A percentile compares a stretch with the other conserved stretches of the same genome.
Conservation (phyloP, 2,797 vertebrate species). For the Melanotaenia parkinsoni region DNA sequence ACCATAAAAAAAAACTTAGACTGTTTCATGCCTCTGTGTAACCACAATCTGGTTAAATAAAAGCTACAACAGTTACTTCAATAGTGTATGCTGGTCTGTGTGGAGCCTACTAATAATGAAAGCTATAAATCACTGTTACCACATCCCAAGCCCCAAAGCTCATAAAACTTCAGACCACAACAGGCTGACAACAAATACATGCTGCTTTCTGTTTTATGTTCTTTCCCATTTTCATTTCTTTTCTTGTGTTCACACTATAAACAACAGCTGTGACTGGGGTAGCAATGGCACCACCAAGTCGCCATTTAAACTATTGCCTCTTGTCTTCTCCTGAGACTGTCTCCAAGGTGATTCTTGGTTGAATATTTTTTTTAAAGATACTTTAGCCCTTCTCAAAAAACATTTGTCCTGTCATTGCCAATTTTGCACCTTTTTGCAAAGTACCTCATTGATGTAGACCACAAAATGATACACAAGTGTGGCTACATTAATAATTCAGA, state of each 20-base stretch:
- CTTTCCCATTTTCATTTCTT: slow-evolving; percentile 19
- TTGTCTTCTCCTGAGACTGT: slow-evolving; percentile 11
- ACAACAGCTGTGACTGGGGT: slow-evolving; percentile 25
- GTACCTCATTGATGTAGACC: not conserved
- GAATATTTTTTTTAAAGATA: not conserved
- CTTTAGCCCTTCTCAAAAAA: not conserved
- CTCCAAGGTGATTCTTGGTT: not conserved
- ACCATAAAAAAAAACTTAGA: slow-evolving; percentile 14
- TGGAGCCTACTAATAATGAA: slow-evolving; percentile 67
- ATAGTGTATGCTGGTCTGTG: slow-evolving; percentile 20
- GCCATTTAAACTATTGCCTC: slow-evolving; percentile 19
- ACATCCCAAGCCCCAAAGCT: slow-evolving; percentile 57
- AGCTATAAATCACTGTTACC: slow-evolving; percentile 73
- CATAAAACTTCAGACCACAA: slow-evolving; percentile 65
- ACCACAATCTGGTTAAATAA: slow-evolving; percentile 15
- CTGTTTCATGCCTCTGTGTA: slow-evolving; percentile 20
- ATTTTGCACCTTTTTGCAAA: not conserved
- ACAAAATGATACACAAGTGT: not conserved
- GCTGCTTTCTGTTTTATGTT: slow-evolving; percentile 8
- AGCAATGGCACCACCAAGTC: slow-evolving; percentile 28
- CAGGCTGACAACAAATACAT: slow-evolving; percentile 52
- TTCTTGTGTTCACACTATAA: slow-evolving; percentile 34
- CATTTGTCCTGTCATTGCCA: not conserved
- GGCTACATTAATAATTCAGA: not conserved
- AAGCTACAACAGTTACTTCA: slow-evolving; percentile 27